These are phyloP conservation scores for Pangasius mekongensis DNA, from an alignment of 2,797 vertebrate genomes.

Conservation along the genomic window DNA sequence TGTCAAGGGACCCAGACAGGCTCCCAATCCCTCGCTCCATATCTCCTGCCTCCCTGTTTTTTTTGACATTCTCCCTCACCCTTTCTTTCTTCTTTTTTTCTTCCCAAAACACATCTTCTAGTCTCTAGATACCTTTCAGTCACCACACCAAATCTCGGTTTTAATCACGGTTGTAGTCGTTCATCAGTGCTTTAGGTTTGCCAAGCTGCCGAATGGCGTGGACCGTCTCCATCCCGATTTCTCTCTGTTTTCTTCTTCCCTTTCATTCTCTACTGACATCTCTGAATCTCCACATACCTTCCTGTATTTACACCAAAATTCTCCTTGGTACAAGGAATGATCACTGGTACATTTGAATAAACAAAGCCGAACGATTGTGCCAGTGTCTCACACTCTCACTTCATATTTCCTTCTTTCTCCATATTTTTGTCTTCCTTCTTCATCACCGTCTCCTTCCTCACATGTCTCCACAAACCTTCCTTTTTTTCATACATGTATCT, in stretches of 20 bases:
- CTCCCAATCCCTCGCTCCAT: conserved; percentile 34
- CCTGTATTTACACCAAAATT: neutral
- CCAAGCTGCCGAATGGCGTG: neutral
- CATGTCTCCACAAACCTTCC: neutral
- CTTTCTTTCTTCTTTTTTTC: neutral
- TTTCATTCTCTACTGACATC: neutral
- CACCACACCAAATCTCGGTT: neutral
- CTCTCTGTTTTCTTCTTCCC: neutral
- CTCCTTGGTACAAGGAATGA: neutral
- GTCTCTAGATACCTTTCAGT: conserved; percentile 23
- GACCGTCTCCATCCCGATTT: neutral
- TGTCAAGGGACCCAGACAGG: conserved; percentile 69
- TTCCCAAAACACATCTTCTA: conserved; percentile 13
- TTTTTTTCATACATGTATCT: neutral
- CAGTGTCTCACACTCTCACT: neutral
- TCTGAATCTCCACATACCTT: neutral
- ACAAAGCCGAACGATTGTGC: neutral
- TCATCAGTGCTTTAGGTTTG: neutral
- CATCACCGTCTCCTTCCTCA: neutral
- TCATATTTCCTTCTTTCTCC: neutral
- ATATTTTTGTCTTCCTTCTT: neutral
- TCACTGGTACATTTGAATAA: neutral
- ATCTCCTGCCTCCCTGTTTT: conserved; percentile 18
- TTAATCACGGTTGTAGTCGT: neutral
- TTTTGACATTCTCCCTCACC: conserved; percentile 24